Base-by-base conservation (phyloP, 1,140 invertebrate genomes). In the Drosophila kepulauana region DNA sequence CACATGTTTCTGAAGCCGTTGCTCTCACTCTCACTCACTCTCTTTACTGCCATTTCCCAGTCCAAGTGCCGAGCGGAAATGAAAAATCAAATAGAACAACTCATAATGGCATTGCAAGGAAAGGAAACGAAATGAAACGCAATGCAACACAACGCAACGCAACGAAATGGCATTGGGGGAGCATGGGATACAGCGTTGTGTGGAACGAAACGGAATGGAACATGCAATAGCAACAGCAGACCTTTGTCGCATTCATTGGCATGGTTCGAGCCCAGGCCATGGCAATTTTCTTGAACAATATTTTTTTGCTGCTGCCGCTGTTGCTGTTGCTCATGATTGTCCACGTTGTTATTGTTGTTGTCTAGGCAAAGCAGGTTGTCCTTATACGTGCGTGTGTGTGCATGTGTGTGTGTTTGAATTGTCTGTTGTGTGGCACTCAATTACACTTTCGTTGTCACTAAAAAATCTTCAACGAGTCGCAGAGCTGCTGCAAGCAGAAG, bases 401-500 rank as follows among this genome's bases (percentile, higher is more conserved):
- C n/a, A n/a, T 35, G 57, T 69, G 38, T 46, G 48, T 38, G 28
- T 58, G 81, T 88, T 75, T 56, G 69, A 82, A 87, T 82, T 77
- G 84, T 87, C 84, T 87, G 84, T 82, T 87, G 78, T 87, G 84
- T 88, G 69, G 84, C 84, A 87, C 84, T 87, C 84, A 88, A 87
- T 88, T 87, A 82, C 84, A 88, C 84, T 88, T 82, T 82, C 79
- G 84, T 80, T 87, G 84, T 87, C 84, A 82, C 84, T 87, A 78
- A 88, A 82, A 80, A 81, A 82, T 87, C 79, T 82, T 80, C 51
- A 72, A 65, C 63, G 51, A 59, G 61, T 59, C 61, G 51, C 61
- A 30, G 7, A 20, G 65, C 49, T 52, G 58, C 13, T 56, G 59
- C 59, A 51, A 49, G 62, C 20, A 51, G 45, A 33, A 33, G 80